Conservation (phyloP, 2,888 invertebrate species). For the Pardosa pseudoannulata region DNA sequence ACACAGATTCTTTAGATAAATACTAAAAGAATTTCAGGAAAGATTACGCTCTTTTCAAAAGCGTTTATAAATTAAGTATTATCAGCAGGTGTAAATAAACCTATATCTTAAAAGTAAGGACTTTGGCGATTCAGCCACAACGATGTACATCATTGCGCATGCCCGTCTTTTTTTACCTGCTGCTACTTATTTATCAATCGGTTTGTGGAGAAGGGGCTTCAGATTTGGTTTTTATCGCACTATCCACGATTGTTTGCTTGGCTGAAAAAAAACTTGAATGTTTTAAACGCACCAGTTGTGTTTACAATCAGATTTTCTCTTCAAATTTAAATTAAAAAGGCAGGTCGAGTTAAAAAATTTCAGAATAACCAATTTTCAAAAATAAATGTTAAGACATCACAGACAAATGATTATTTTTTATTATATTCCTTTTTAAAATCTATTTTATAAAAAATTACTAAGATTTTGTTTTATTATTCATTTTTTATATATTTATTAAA, state of each 20-base stretch:
- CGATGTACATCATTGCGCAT: not conserved
- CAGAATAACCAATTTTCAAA: no score
- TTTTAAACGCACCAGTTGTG: no score
- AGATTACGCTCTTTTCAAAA: not conserved
- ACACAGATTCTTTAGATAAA: not conserved
- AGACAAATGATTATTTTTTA: no score
- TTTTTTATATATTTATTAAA: no score
- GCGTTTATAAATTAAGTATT: not conserved
- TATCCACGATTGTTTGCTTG: not conserved
- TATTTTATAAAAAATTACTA: no score
- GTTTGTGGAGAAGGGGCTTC: not conserved
- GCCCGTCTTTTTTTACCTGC: not conserved
- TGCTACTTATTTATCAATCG: not conserved
- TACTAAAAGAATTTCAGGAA: not conserved
- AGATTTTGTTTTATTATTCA: no score
- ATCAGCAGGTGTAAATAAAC: not conserved
- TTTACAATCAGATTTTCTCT: no score
- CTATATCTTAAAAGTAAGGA: not conserved
- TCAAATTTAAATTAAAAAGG: no score
- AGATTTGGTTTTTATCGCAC: not conserved
- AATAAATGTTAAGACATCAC: no score
- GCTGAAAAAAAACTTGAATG: no score
- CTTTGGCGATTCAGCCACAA: not conserved
- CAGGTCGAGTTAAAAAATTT: no score
- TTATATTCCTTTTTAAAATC: no score